phyloP scores from a whole-genome alignment of 2,797 vertebrate species.

The Coilia nasus region DNA sequence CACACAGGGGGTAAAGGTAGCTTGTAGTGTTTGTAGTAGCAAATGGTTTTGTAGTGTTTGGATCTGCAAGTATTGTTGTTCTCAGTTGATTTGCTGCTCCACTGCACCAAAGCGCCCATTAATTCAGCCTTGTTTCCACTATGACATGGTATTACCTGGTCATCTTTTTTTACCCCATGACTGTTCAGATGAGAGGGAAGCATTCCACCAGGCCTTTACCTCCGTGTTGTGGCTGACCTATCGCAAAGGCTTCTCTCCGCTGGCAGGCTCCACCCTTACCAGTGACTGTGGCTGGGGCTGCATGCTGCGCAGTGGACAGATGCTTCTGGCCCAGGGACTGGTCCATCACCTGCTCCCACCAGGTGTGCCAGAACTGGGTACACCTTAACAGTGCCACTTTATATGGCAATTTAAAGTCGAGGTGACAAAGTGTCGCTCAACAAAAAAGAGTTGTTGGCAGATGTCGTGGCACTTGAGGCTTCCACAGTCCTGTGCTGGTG shows the following conservation, averaged over 20 bases:
- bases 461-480: too few relatives aligned
- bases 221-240: slow-evolving; percentile 90
- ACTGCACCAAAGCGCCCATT: not conserved
- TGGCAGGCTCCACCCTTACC: slow-evolving; percentile 76
- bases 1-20: not conserved
- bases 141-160: not conserved
- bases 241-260: slow-evolving; percentile 79
- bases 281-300: slow-evolving; percentile 93
- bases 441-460: too few relatives aligned
- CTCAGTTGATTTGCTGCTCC: not conserved
- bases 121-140: not conserved
- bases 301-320: slow-evolving; percentile 88
- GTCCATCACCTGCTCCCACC: slow-evolving; percentile 79
- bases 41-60: not conserved
- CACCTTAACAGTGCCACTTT: too few relatives aligned
- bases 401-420: too few relatives aligned
- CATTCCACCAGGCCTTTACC: slow-evolving; percentile 77
- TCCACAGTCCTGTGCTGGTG: too few relatives aligned
- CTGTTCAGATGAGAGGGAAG: slow-evolving; percentile 73
- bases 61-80: not conserved
- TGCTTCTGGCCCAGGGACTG: slow-evolving; percentile 87
- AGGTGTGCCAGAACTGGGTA: slow-evolving; percentile 65
- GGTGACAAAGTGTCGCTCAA: too few relatives aligned
- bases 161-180: not conserved
- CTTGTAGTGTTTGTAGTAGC: too few relatives aligned